Evolutionary conservation across 2,113 vertebrate species (phyloP), one percentile per base, ranked within the genome.

Genomic region (Oenanthe oenanthe): DNA sequence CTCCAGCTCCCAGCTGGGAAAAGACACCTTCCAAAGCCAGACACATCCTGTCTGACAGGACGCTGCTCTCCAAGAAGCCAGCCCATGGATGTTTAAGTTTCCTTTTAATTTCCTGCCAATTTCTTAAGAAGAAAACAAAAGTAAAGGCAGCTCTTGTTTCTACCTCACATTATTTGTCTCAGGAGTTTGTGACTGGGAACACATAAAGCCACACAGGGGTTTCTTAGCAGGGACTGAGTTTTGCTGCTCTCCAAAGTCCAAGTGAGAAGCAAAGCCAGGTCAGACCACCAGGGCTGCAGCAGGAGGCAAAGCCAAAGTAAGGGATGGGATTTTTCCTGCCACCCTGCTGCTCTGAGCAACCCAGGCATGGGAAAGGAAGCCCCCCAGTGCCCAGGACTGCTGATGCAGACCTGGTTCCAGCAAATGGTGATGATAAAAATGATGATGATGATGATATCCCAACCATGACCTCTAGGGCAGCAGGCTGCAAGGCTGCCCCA

Each of bases 81-180:
- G 78, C 60, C 67, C 67, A 12, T 90, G 89, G 90, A 92, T 54
- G 45, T 70, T 77, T n/a, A 87, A 50, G 57, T 68, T 93, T 93
- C 82, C 82, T 95, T 96, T 92, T 92, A 19, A 94, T 71, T 96
- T 97, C 84, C 91, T 95, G 94, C 85, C 92, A 95, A 90, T 71
- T 93, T 90, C 82, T 86, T 38, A 40, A 80, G 58, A 95, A 89
- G 60, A 92, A 93, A 80, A 83, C 28, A 67, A 79, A 56, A 77
- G 43, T 29, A 58, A 74, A 94, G 40, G 28, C 67, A 83, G 47
- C 20, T 81, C 38, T 67, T 68, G 5, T n/a, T 72, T 84, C 86
- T 74, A 10, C 13, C 31, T 91, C 11, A 48, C 24, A 45, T 4
- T 0, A 60, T 84, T 80, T 58, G 19, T 93, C 78, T 76, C 57